phyloP scores from a whole-genome alignment of 2,888 invertebrate species.

The Drosophila nigritarsus region DNA sequence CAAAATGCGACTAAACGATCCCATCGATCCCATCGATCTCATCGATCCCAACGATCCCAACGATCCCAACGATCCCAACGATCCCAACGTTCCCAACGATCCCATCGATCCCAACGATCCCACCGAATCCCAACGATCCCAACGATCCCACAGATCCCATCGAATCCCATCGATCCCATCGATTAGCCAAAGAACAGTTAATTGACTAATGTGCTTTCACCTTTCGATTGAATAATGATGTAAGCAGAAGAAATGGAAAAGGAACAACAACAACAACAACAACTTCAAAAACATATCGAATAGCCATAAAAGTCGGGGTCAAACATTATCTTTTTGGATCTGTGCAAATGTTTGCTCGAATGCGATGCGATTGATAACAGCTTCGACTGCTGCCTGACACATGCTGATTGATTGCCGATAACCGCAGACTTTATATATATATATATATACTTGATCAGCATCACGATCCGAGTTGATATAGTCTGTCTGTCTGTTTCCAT shows the following conservation, averaged over 20 bases:
- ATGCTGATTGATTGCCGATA: conserved; percentile 34
- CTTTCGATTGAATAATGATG: background rate
- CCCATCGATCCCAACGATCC: background rate
- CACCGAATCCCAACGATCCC: background rate
- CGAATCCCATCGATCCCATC: background rate
- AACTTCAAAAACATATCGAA: background rate
- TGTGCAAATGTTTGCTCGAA: background rate
- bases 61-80: background rate
- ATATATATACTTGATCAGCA: background rate
- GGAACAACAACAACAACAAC: background rate
- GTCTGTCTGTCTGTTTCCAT: background rate
- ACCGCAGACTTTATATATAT: conserved; percentile 13
- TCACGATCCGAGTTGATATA: background rate
- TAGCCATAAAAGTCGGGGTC: background rate
- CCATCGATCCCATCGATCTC: background rate
- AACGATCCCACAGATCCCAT: too few species aligned
- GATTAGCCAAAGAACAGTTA: background rate
- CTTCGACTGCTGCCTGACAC: conserved; percentile 8
- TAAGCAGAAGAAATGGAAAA: background rate
- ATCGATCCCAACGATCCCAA: background rate
- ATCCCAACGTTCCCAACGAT: background rate
- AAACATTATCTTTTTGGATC: background rate
- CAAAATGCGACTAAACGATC: background rate
- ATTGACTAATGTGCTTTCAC: background rate
- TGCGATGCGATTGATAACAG: background rate